Base-by-base conservation (phyloP, 2,888 invertebrate species). In the Diplolepis rosae region DNA sequence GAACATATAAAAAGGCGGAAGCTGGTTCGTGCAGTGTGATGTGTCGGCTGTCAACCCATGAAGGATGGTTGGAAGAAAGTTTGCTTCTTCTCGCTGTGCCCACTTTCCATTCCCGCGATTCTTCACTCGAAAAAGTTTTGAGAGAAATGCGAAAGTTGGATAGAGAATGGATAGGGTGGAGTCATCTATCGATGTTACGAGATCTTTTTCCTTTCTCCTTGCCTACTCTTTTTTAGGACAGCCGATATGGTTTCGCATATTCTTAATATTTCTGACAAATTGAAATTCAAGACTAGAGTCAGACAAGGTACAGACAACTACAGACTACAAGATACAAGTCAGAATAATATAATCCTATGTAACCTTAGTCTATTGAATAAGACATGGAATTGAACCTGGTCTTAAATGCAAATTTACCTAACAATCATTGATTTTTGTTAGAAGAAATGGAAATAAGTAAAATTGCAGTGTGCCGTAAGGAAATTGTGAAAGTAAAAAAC, bases 71-170 rank as follows among this genome's bases (percentile, higher is more conserved):
- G 78, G 78, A 81, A 80, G 82, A 85, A 87, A 87, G 84, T 87
- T 86, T 81, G 79, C 75, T 75, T 73, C 74, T 75, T 75, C 72
- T 73, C 67, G 75, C 70, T 74, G 70, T 70, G 66, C 71, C 70
- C 70, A 76, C 75, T 67, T 74, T 70, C 67, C 69, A 68, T 65
- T 45, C 30, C 74, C 68, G 51, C 18, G 68, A 56, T 66, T 71
- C 68, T 65, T 73, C 76, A 75, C 76, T 75, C 78, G 80, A 79
- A 77, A 78, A 86, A 86, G 83, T 86, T 86, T 86, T 84, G 83
- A 86, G 85, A 86, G 86, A 85, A 87, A 86, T 87, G 84, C 84
- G 85, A 86, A 87, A 87, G 86, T 87, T 87, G 80, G 85, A 84
- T 85, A 84, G 85, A 86, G 87, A 86, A 85, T 86, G 85, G 85